Conservation (phyloP, 1,140 invertebrate genomes). For the Cardiocondyla obscurior region DNA sequence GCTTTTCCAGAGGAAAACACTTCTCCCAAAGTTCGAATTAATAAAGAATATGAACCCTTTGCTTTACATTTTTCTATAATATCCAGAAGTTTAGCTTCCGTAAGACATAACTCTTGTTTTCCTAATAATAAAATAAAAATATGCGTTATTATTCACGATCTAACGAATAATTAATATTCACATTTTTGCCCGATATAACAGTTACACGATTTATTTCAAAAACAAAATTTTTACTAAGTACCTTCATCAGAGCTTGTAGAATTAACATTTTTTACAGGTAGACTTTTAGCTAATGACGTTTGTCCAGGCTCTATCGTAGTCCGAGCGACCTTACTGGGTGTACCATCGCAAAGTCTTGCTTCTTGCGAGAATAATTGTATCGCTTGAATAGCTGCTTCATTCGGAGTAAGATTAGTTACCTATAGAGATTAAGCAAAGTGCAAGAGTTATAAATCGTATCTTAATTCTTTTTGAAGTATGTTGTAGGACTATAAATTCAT, state of each 20-base stretch:
- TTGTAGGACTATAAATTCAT: conserved; percentile 44
- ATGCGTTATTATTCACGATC: background rate
- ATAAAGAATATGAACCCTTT: conserved; percentile 86
- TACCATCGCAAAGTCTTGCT: conserved; percentile 91
- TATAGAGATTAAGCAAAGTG: conserved; percentile 74
- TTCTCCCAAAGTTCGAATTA: conserved; percentile 88
- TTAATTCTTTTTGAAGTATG: too few relatives aligned
- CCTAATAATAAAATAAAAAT: conserved; percentile 69
- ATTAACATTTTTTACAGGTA: conserved; percentile 84
- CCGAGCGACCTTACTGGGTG: conserved; percentile 89
- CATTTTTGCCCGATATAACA: background rate
- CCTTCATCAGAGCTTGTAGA: conserved; percentile 82
- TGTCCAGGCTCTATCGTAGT: conserved; percentile 84
- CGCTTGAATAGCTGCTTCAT: conserved; percentile 94
- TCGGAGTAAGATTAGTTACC: conserved; percentile 90
- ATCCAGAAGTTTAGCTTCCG: conserved; percentile 87
- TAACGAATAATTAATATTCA: background rate
- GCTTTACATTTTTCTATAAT: conserved; percentile 88
- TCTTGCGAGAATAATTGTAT: conserved; percentile 94
- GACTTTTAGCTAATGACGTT: conserved; percentile 84
- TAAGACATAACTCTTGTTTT: conserved; percentile 85
- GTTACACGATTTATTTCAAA: background rate
- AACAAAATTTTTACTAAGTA: conserved; percentile 56
- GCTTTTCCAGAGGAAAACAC: conserved; percentile 90
- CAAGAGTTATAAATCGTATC: background rate